A percentile compares a stretch with the other conserved stretches of the same genome.
Conservation (phyloP, 2,888 invertebrate genomes). For the Brachypterus glaber region DNA sequence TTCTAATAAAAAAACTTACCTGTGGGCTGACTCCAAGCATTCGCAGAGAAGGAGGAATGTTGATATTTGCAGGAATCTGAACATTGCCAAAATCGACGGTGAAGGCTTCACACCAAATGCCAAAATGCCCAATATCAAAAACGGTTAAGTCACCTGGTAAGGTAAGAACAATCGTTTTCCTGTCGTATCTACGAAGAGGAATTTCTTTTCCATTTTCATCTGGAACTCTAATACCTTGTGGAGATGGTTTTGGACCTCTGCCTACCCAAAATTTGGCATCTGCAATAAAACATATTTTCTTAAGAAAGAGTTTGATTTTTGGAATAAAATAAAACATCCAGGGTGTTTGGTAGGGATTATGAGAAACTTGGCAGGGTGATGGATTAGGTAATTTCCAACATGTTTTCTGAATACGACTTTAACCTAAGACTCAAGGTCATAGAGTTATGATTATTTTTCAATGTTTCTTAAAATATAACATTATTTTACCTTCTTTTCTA, state of each 20-base stretch:
- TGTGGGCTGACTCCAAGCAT: conserved; percentile 91
- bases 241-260: conserved; percentile 66
- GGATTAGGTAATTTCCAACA: too few relatives aligned
- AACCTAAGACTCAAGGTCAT: too few relatives aligned
- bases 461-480: too few relatives aligned
- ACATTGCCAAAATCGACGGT: conserved; percentile 89
- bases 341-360: too few relatives aligned
- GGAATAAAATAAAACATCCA: too few relatives aligned
- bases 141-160: conserved; percentile 82
- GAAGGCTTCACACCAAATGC: conserved; percentile 89
- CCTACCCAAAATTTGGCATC: conserved; percentile 95
- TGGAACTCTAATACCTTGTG: conserved; percentile 75
- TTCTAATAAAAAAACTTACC: too few relatives aligned
- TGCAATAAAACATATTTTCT: too few relatives aligned
- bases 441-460: too few relatives aligned
- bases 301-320: too few relatives aligned
- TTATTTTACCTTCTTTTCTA: too few relatives aligned
- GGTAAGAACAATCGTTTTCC: conserved; percentile 81
- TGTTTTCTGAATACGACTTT: too few relatives aligned
- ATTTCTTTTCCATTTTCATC: conserved; percentile 83
- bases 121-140: conserved; percentile 87
- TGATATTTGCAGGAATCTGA: conserved; percentile 59
- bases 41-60: conserved; percentile 83
- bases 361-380: too few relatives aligned
- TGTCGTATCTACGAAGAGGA: conserved; percentile 71